Base-by-base conservation (phyloP, 2,113 vertebrate genomes). In the Platysteira castanea region DNA sequence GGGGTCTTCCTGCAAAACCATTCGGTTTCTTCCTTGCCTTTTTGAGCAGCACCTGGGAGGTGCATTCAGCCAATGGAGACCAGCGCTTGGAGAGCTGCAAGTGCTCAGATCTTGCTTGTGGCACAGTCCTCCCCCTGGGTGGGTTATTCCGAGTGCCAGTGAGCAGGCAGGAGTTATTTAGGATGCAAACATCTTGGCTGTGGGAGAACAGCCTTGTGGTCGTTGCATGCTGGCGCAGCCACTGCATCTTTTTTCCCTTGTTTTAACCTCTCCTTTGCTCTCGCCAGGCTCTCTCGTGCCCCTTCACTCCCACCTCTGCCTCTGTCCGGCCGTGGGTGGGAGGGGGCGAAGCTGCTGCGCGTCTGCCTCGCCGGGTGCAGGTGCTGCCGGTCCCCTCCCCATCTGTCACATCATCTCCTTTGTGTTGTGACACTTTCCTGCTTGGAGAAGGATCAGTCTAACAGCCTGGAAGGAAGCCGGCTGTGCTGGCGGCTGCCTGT, bases 401-500 rank as follows among this genome's bases (percentile, higher is more conserved):
- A 86, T 94, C 91, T 96, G 93, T 96, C 93, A 84, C 96, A 84
- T 86, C 9, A 2, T 84, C 83, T 96, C 61, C 80, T 96, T 95
- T 95, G 87, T 95, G 92, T 84, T 84, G 93, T 95, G 88, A 90
- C 96, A 94, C 91, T 84, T 96, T 61, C 78, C 90, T 96, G 77
- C 97, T 96, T 80, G 86, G 91, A 93, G 96, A 92, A 90, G 95
- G 94, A 92, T 93, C 83, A 83, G 84, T 91, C 90, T 91, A 90
- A 92, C 91, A 95, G 94, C 71, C 88, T 91, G 94, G 96, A 96
- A 97, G 88, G 91, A 89, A 95, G 81, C 89, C 10, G 59, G 87
- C 93, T 82, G 90, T 61, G 89, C 95, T 91, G 33, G 85, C n/a
- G 33, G 93, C 92, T 61, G 95, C 84, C 85, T 52, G 73, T 5